phyloP scores from a whole-genome alignment of 2,113 vertebrate species.

The Eira barbara region DNA sequence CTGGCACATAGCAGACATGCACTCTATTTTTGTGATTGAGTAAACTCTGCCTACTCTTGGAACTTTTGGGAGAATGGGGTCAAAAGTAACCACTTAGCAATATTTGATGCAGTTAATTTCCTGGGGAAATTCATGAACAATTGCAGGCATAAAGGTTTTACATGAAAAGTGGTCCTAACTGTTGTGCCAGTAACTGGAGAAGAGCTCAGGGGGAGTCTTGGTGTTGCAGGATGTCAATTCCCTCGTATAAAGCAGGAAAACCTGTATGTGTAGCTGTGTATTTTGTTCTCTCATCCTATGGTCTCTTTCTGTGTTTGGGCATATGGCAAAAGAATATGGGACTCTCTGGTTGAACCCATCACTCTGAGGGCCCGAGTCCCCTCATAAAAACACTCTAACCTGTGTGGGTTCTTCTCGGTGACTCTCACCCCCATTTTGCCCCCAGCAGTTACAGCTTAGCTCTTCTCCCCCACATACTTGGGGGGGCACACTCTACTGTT shows the following conservation, averaged over 20 bases:
- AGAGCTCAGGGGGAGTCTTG: neutral
- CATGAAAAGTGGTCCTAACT: neutral
- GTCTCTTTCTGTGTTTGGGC: no score
- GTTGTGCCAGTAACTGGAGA: neutral
- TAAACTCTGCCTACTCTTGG: neutral
- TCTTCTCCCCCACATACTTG: neutral
- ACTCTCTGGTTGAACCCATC: no score
- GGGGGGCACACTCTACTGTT: neutral
- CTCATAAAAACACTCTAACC: neutral
- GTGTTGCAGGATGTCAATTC: neutral
- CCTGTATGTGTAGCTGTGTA: fast-evolving
- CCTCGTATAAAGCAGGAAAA: neutral
- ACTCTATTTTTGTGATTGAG: neutral
- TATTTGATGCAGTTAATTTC: neutral
- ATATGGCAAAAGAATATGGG: fast-evolving
- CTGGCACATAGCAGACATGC: neutral
- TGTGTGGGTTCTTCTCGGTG: fast-evolving
- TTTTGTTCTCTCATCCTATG: neutral
- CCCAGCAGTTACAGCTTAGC: no score
- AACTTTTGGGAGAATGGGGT: no score
- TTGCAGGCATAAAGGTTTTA: neutral
- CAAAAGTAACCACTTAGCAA: neutral
- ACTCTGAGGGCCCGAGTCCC: neutral
- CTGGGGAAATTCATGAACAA: neutral
- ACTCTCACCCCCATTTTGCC: neutral